Evolutionary conservation across 2,797 vertebrate genomes (phyloP).

Genomic region (Spinus pinus): DNA sequence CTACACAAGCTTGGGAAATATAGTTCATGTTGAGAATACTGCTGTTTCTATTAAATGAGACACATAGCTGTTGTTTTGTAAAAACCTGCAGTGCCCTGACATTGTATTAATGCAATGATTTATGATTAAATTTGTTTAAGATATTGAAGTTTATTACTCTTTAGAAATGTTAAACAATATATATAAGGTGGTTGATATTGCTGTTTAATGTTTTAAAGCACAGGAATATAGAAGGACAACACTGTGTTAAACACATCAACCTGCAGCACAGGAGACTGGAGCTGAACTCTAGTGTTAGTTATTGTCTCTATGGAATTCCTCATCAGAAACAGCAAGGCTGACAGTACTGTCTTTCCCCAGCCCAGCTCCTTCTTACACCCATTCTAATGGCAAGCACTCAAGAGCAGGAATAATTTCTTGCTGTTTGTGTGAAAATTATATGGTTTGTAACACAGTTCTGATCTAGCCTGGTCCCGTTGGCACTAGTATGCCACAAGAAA

Average conservation of each 20-base stretch:
- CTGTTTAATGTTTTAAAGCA: background rate
- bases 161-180: background rate
- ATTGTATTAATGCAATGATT: background rate
- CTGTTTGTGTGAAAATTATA: background rate
- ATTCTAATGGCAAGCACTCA: background rate
- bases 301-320: background rate
- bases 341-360: background rate
- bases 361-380: background rate
- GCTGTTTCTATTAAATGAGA: background rate
- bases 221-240: background rate
- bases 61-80: background rate
- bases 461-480: rapidly evolving
- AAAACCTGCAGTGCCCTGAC: background rate
- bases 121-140: background rate
- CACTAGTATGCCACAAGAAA: background rate
- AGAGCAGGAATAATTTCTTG: background rate
- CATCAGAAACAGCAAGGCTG: background rate
- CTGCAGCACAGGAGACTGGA: background rate
- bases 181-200: background rate
- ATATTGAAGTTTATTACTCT: background rate
- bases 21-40: background rate
- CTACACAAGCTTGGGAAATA: background rate
- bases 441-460: background rate
- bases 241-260: background rate
- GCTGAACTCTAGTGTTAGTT: background rate